These are phyloP conservation scores for Leptodactylus fuscus DNA, from an alignment of 2,113 vertebrate species.

Conservation along the genomic window DNA sequence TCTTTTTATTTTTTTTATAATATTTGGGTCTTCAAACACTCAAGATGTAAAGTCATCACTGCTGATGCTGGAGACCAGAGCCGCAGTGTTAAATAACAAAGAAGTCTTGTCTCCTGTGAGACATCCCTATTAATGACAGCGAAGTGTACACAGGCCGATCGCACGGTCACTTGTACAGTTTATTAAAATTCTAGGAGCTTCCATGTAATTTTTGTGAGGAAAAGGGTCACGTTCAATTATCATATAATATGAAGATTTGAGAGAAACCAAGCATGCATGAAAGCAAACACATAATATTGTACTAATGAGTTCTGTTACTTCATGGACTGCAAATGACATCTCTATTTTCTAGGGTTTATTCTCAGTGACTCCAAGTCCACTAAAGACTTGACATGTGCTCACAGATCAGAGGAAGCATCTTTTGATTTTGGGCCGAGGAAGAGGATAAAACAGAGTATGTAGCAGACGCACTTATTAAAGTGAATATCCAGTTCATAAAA, in stretches of 20 bases:
- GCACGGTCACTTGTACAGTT: neutral
- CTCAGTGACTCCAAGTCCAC: too few species aligned
- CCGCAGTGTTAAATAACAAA: neutral
- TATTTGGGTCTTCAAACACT: too few species aligned
- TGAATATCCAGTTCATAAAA: too few species aligned
- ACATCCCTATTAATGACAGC: neutral
- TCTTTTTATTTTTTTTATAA: too few species aligned
- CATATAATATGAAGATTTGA: neutral
- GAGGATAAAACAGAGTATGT: too few species aligned
- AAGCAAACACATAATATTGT: neutral
- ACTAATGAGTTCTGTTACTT: neutral
- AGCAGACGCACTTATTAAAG: too few species aligned
- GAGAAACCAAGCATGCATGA: slow-evolving; percentile 1
- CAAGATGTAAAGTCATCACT: too few species aligned
- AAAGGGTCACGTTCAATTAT: slow-evolving; percentile 8
- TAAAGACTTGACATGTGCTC: too few species aligned
- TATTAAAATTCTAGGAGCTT: neutral
- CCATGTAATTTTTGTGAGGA: neutral
- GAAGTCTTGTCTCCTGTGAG: neutral
- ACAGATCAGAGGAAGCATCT: too few species aligned
- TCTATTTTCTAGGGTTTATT: neutral
- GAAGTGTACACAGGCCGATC: neutral
- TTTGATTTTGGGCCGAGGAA: too few species aligned
- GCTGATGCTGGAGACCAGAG: neutral
- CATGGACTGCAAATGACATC: neutral